Evolutionary conservation across 2,888 invertebrate genomes (phyloP), one percentile per base, ranked within the genome.

Genomic region (Cataglyphis rosenhaueri): DNA sequence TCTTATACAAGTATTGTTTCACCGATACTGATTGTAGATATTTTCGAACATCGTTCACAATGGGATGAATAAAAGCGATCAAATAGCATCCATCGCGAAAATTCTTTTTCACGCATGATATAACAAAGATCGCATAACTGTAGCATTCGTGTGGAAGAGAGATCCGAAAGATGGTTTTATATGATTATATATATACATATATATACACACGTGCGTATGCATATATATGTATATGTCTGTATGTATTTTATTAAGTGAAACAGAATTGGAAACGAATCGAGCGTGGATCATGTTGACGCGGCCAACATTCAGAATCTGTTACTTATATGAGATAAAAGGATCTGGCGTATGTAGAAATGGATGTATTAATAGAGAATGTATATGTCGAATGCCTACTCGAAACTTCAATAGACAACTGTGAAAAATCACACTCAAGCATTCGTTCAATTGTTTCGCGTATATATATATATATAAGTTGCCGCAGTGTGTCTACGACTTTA

Each of bases 221-320:
- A 48, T 44, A 15, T 44, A 48, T 48, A 10, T 41, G 10, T 41
- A 10, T 41, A 41, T 41, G 41, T 52, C 8, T 52, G 8, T 52
- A 52, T 52, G 78, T 79, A 79, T 79, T 79, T 79, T 79, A 73
- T 79, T 61, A 79, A 73, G 59, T 55, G 59, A 29, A 57, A 35
- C 8, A 29, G 12, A 35, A 41, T 10, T 35, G 21, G 21, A 15
- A 15, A 57, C 70, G 9, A 32, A 52, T 52, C 38, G 25, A 18
- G 76, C 68, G 68, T 57, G 41, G 29, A 52, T 75, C 57, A 57
- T 48, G 18, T 76, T 55, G 25, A 38, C 55, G 68, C 75, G 29
- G 5, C 18, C 71, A 66, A 66, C 52, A 52, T 59, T 78, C 59
- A 32, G 57, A 78, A 18, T 78, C 21, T 35, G 59, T 71, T 78